Evolutionary conservation across 2,888 invertebrate genomes (phyloP), one percentile per base, ranked within the genome.

Genomic region (Neria commutata): DNA sequence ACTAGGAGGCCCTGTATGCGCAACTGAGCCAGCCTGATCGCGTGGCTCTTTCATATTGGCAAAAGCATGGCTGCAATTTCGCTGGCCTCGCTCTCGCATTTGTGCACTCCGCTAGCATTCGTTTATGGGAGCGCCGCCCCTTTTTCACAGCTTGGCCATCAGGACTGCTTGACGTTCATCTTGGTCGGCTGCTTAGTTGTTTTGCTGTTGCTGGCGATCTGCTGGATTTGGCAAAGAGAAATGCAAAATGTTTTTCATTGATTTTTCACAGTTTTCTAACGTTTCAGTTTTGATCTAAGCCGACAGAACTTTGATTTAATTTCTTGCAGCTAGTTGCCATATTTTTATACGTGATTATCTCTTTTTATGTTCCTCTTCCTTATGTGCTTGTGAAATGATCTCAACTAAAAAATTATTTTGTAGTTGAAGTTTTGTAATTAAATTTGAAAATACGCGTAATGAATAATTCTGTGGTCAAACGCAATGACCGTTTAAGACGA

Each of bases 251-350:
- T 61, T 62, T 69, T 67, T 25, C 26, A 45, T 33, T 23, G 46
- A 54, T 54, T 54, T 54, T 21, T 23, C 54, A 54, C 54, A 54
- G 33, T 47, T 46, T 17, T 24, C 47, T 54, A 54, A 34, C 47
- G 58, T 64, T 59, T 60, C 58, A 60, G 45, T 66, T 61, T 60
- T 65, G 67, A 70, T 64, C 56, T 67, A 61, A 64, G 64, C 68
- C 67, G 67, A 66, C 67, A 65, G 61, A 21, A n/a, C 21, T 42
- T 42, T 42, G 42, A 42, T 42, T 42, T 42, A 42, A 42, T 42
- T 42, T 37, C 21, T 21, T n/a, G n/a, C n/a, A n/a, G n/a, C n/a
- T n/a, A n/a, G n/a, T n/a, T n/a, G n/a, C n/a, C n/a, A n/a, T n/a
- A n/a, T n/a, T n/a, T n/a, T n/a, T n/a, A n/a, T n/a, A n/a, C n/a